These are phyloP conservation scores for Tenthredo distinguenda DNA, from an alignment of 2,888 invertebrate species.

Conservation along the genomic window DNA sequence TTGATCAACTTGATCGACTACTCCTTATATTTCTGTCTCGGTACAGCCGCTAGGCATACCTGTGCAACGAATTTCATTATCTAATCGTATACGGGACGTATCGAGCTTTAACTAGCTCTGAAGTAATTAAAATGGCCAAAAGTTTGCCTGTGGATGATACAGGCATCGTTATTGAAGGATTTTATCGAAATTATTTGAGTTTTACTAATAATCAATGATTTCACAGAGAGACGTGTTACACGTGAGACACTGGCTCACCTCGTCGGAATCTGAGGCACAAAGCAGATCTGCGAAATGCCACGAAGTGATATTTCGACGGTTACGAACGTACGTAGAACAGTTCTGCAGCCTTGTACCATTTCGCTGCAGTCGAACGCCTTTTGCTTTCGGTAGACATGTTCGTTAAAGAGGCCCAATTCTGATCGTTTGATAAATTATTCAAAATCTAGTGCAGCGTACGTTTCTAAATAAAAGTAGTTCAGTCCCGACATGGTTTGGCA, in stretches of 20 bases:
- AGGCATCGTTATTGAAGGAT: neutral
- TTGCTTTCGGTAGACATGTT: neutral
- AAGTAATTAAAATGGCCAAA: neutral
- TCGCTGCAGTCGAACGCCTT: neutral
- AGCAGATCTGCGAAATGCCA: neutral
- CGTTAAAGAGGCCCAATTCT: neutral
- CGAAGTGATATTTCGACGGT: neutral
- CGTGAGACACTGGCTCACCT: neutral
- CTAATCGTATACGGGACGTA: neutral
- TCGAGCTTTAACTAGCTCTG: neutral
- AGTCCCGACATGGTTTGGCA: neutral
- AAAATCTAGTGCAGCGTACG: neutral
- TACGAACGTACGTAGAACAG: neutral
- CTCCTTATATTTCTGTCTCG: neutral
- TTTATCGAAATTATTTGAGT: neutral
- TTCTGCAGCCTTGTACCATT: slow-evolving; percentile 13
- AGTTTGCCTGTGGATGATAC: neutral
- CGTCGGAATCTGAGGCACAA: neutral
- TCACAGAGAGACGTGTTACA: neutral
- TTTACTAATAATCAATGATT: neutral
- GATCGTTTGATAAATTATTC: neutral
- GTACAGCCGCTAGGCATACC: neutral
- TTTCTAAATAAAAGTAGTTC: neutral
- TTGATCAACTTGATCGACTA: slow-evolving; percentile 3
- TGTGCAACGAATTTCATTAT: neutral